A percentile compares a stretch with the other conserved stretches of the same genome.
phyloP scores from a whole-genome alignment of 2,888 invertebrate species.

The Tethea ocularis region DNA sequence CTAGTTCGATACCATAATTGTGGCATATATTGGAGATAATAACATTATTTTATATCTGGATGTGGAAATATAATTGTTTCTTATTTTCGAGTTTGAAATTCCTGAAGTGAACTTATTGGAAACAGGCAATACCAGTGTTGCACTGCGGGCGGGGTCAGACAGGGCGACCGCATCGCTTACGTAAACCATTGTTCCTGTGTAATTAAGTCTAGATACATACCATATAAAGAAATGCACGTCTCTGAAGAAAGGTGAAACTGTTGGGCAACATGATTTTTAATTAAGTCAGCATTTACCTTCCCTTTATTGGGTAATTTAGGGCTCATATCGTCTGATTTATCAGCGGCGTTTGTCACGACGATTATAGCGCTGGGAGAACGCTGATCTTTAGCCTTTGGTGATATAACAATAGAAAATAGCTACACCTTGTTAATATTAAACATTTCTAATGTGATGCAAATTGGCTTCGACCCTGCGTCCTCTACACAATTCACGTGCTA shows the following conservation, averaged over 20 bases:
- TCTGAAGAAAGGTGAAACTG: constrained; percentile 22
- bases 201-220: constrained; percentile 45
- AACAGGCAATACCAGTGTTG: constrained; percentile 1
- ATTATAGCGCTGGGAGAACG: constrained; percentile 35
- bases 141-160: constrained; percentile 32
- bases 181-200: constrained; percentile 51
- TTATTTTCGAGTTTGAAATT: not conserved
- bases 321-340: constrained; percentile 38
- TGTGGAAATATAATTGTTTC: too few species aligned
- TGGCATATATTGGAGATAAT: not conserved
- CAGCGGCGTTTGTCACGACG: constrained; percentile 46
- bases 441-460: constrained; percentile 8
- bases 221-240: constrained; percentile 50
- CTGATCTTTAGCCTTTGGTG: constrained; percentile 47
- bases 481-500: not conserved
- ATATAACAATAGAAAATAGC: constrained; percentile 47
- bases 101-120: not conserved
- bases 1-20: not conserved
- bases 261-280: constrained; percentile 22
- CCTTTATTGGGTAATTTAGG: constrained; percentile 6
- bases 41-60: too few species aligned
- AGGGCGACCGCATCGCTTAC: constrained; percentile 40
- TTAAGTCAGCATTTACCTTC: constrained; percentile 26
- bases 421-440: not conserved
- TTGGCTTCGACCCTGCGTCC: not conserved